Conservation (phyloP, 2,113 vertebrate genomes). For the Microtus ochrogaster region DNA sequence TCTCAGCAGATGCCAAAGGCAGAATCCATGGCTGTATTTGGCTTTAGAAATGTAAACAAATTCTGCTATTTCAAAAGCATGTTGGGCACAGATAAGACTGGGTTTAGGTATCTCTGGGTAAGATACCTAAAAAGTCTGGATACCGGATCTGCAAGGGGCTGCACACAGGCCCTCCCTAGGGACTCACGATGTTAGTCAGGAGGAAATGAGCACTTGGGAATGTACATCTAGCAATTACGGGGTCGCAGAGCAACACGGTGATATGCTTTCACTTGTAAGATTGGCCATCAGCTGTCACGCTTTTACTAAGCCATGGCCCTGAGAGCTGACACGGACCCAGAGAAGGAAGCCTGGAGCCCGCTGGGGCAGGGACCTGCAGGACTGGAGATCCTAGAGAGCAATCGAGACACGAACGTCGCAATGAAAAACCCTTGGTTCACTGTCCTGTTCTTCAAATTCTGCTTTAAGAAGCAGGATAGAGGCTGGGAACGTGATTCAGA, state of each 20-base stretch:
- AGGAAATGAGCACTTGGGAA: not conserved
- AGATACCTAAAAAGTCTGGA: too few species aligned
- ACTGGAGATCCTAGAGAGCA: not conserved
- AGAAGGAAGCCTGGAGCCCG: not conserved
- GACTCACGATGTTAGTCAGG: not conserved
- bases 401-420: not conserved
- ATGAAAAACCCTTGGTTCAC: not conserved
- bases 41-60: not conserved
- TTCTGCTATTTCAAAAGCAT: not conserved
- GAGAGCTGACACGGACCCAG: not conserved
- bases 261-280: not conserved
- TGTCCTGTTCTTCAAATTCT: not conserved
- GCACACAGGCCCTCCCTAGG: not conserved
- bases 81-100: not conserved
- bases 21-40: not conserved
- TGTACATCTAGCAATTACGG: not conserved
- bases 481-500: not conserved
- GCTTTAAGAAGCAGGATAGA: constrained; percentile 5
- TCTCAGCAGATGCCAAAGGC: not conserved
- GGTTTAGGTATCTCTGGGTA: not conserved
- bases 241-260: not conserved
- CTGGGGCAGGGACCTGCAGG: not conserved
- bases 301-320: not conserved
- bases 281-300: not conserved
- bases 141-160: too few species aligned